Conservation (phyloP, 2,797 vertebrate genomes). For the Nasua narica region DNA sequence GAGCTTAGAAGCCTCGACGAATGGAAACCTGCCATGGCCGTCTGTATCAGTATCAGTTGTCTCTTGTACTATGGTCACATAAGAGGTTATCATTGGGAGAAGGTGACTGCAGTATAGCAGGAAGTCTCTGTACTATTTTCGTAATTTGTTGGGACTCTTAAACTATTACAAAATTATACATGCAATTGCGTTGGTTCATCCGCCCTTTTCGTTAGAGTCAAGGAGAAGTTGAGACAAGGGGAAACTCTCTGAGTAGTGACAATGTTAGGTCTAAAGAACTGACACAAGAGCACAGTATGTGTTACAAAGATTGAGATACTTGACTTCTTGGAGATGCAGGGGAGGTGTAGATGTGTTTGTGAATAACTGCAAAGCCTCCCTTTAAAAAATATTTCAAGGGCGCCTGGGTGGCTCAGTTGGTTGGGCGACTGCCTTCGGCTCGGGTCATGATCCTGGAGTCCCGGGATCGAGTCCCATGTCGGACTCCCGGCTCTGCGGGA, state of each 20-base stretch:
- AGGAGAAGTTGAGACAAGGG: not conserved
- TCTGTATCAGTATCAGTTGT: not conserved
- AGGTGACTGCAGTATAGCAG: not conserved
- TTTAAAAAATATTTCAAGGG: not conserved
- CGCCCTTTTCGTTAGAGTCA: not conserved
- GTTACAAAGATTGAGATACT: not conserved
- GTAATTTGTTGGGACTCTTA: not conserved
- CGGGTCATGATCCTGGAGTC: no score
- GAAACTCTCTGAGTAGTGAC: not conserved
- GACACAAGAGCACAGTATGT: not conserved
- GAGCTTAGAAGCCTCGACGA: not conserved
- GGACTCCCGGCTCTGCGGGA: no score
- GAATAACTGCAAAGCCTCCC: not conserved
- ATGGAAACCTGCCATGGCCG: not conserved
- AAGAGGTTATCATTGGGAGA: not conserved
- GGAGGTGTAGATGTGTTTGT: not conserved
- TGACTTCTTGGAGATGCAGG: not conserved
- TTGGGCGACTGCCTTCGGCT: no score
- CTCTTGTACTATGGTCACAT: rapidly evolving
- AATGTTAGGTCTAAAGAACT: not conserved
- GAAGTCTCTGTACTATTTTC: not conserved
- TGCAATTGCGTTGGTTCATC: not conserved
- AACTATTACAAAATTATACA: not conserved
- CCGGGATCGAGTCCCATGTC: no score
- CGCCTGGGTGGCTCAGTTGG: no score